These are phyloP conservation scores for Tor tambroides DNA, from an alignment of 2,113 vertebrate species.

Conservation along the genomic window DNA sequence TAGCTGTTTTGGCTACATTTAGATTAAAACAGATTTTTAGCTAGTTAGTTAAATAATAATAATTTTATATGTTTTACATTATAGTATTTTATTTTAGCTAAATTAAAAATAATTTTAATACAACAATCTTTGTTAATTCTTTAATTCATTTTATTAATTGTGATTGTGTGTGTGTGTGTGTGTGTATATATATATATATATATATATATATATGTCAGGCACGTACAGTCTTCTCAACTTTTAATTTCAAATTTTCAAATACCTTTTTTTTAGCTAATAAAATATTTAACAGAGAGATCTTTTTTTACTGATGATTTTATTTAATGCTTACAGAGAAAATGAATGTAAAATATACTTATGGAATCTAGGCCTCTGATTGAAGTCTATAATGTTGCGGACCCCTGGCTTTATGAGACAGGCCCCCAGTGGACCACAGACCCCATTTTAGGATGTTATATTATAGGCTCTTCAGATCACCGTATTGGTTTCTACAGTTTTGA, in stretches of 20 bases:
- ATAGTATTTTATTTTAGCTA: no score
- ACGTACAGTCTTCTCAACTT: no score
- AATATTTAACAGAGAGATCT: neutral
- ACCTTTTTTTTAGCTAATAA: neutral
- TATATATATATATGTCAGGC: no score
- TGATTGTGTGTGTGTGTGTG: no score
- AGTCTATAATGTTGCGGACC: neutral
- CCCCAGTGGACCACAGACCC: neutral
- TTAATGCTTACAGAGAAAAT: neutral
- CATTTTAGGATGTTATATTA: neutral
- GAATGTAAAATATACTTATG: neutral
- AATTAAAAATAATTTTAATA: no score
- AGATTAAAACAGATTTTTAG: no score
- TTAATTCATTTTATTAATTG: no score
- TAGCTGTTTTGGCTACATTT: no score
- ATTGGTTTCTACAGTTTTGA: neutral
- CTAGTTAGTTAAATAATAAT: no score
- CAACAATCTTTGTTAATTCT: no score
- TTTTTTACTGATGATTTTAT: neutral
- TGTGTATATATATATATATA: no score
- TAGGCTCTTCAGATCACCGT: neutral
- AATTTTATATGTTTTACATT: no score
- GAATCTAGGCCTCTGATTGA: neutral
- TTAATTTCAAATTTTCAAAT: neutral
- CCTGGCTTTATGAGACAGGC: neutral